Evolutionary conservation across 2,888 invertebrate species (phyloP), one percentile per base, ranked within the genome.

Genomic region (Clostera curtula): DNA sequence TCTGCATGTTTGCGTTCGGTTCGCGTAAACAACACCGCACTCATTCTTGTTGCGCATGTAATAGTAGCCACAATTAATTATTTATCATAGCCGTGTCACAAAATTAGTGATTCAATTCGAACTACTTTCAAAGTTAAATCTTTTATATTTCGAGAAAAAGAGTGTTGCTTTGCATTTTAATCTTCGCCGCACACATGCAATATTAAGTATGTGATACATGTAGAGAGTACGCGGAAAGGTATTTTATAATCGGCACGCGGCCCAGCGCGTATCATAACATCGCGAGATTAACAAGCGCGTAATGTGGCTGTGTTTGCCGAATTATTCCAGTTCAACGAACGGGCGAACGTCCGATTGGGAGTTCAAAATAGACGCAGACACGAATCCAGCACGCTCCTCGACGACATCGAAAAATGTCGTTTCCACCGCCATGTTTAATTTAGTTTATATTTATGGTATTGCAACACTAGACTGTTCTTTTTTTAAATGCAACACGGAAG

Each of bases 321-420:
- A 82, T 77, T 77, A 77, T 76, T 72, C 63, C 77, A 80, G 82
- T 80, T 82, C 82, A 82, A 80, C 75, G 79, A 83, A 80, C 80
- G 74, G 69, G 66, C 73, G 71, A 68, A 59, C 67, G 74, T 55
- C 67, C 77, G 73, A 67, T 69, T 70, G 70, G 70, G 69, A 68
- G 76, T 79, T 76, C 76, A 69, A 72, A 80, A 82, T 80, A 80
- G 82, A 80, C 70, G 66, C 73, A 68, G 57, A 56, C 70, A 57
- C 64, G 67, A 57, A 53, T 53, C 69, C 54, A 51, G 49, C 39
- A 36, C 49, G 57, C 56, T 54, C 58, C 57, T 56, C 58, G 53
- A 41, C 49, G 64, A 67, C 67, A 64, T 60, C 31, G 49, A 56
- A 62, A 68, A 65, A 59, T 56, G 53, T 41, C 34, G 28, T 35